Conservation (phyloP, 2,797 vertebrate species). For the Columba guinea region DNA sequence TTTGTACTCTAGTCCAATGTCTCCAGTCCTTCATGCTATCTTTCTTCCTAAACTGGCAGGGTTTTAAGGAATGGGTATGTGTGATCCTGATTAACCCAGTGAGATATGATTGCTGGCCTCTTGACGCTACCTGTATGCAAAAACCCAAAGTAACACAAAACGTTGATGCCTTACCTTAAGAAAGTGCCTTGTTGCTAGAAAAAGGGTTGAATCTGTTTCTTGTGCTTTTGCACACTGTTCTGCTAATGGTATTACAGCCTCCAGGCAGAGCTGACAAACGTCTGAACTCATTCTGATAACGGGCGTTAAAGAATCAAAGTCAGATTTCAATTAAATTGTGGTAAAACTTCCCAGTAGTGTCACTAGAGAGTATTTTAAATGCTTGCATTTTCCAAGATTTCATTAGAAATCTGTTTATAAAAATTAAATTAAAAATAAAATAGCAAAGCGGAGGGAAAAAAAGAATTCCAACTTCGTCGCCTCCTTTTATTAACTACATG, state of each 20-base stretch:
- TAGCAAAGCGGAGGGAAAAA: rapidly evolving
- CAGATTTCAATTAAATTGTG: neutral
- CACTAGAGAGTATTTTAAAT: neutral
- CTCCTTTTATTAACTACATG: neutral
- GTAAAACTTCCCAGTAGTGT: neutral
- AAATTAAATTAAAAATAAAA: neutral
- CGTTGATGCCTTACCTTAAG: conserved; percentile 85
- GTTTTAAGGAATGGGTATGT: neutral
- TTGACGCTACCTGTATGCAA: neutral
- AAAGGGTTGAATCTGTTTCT: conserved; percentile 94
- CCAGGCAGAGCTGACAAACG: conserved; percentile 96
- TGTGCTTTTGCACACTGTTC: conserved; percentile 97
- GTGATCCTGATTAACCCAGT: neutral
- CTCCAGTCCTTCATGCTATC: neutral
- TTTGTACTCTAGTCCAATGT: neutral
- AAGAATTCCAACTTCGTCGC: neutral
- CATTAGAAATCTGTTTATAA: neutral
- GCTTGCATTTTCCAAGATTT: neutral
- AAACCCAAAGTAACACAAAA: neutral
- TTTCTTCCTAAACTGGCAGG: neutral
- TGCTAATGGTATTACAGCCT: conserved; percentile 94
- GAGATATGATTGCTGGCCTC: neutral
- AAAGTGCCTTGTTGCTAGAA: conserved; percentile 96
- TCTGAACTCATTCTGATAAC: conserved; percentile 93
- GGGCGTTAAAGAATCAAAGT: conserved; percentile 69